Percentiles rank a stretch among this genome's conserved stretches.
These are phyloP conservation scores for Spodoptera picta DNA, from an alignment of 2,888 invertebrate genomes.

Conservation along the genomic window DNA sequence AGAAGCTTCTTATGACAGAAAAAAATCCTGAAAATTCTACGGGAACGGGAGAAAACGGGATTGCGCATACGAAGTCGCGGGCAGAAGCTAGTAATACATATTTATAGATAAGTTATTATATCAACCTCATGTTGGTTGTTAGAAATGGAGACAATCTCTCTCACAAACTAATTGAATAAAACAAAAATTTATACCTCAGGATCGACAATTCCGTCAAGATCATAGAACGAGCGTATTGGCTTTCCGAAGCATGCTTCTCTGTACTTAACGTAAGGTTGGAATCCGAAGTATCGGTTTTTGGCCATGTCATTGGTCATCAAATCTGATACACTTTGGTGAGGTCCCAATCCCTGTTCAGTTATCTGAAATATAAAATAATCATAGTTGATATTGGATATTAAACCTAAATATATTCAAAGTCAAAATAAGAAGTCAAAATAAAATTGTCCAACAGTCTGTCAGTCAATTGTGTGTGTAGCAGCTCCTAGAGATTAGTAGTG, in stretches of 20 bases:
- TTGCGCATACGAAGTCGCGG: too few relatives aligned
- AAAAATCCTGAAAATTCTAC: too few relatives aligned
- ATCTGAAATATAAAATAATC: conserved; percentile 59
- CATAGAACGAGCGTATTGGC: conserved; percentile 85
- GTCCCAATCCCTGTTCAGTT: conserved; percentile 65
- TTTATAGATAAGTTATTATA: neutral
- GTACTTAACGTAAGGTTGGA: conserved; percentile 95
- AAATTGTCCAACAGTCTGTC: too few relatives aligned
- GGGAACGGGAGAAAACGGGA: too few relatives aligned
- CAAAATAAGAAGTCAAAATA: too few relatives aligned
- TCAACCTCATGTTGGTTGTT: too few relatives aligned
- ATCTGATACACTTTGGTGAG: conserved; percentile 65
- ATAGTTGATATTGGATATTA: neutral
- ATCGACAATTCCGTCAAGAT: conserved; percentile 58
- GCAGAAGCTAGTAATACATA: too few relatives aligned
- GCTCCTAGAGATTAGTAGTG: too few relatives aligned
- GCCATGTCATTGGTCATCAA: conserved; percentile 67
- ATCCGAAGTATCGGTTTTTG: conserved; percentile 92
- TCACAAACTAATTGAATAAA: neutral
- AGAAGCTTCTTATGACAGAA: too few relatives aligned
- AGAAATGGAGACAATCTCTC: neutral
- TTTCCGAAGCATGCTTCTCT: conserved; percentile 93
- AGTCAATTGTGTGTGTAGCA: too few relatives aligned
- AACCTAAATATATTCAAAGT: too few relatives aligned
- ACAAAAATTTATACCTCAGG: conserved; percentile 61